Evolutionary conservation across 2,888 invertebrate species (phyloP), one percentile per base, ranked within the genome.

Genomic region (Trachelus troglodyta): DNA sequence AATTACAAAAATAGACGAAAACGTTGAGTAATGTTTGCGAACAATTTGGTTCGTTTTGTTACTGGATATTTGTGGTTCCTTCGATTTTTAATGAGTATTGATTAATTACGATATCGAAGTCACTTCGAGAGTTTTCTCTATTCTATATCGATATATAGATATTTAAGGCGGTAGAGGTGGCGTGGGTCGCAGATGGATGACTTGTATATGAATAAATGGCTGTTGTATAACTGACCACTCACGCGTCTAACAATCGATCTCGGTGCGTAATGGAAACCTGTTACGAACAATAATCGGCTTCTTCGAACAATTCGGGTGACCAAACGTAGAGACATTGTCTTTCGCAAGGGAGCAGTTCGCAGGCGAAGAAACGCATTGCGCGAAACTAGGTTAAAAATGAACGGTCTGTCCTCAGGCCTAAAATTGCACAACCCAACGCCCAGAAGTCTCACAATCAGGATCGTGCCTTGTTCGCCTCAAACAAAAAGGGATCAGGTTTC

Each of bases 311-410:
- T 56, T 23, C 56, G 23, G 56, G 23, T 23, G 56, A 56, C 56
- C 56, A 56, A 56, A 56, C 56, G 23, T 56, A 23, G 75, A 40
- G 69, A 35, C 78, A 80, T 79, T 73, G 75, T 71, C 69, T 82
- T 82, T 79, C 75, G 79, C 71, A 79, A 79, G 76, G 77, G 75
- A 74, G 77, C 76, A 31, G 34, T 31, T 15, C 71, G 56, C 56
- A 23, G 23, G 34, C 76, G 79, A 80, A 75, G 79, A 77, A 75
- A 37, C 56, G 69, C 75, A 77, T 77, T 78, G 77, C 76, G 76
- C 75, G 79, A 79, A 81, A 82, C 80, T 81, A 81, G 81, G 82
- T 82, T 82, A 80, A 81, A 82, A 82, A 82, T 77, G 82, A 82
- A 77, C 75, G 82, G 73, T 75, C 76, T 80, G 80, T 81, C 81